These are phyloP conservation scores for Myotis daubentonii DNA, from an alignment of 2,797 vertebrate species.

Conservation along the genomic window DNA sequence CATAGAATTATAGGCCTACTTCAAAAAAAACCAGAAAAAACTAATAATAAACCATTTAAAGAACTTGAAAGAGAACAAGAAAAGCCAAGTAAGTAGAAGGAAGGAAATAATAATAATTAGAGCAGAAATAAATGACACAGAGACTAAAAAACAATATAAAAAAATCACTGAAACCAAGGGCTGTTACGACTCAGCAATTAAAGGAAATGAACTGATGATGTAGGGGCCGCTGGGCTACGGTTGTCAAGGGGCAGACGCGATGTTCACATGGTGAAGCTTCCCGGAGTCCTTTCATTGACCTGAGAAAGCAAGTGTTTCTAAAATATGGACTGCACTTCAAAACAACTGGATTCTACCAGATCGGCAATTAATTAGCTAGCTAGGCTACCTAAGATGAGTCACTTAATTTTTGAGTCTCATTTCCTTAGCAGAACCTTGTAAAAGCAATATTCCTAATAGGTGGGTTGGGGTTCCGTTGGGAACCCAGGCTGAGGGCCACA, in stretches of 20 bases:
- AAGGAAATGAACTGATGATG: background rate
- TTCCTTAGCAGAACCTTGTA: background rate
- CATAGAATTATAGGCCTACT: too few relatives aligned
- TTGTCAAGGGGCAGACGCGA: background rate
- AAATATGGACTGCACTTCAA: background rate
- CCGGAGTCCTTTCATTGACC: background rate
- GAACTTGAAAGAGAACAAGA: too few relatives aligned
- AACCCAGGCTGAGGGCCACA: background rate
- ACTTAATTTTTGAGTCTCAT: background rate
- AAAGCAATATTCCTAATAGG: background rate
- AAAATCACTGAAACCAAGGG: too few relatives aligned
- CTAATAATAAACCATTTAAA: too few relatives aligned
- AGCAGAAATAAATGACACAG: too few relatives aligned
- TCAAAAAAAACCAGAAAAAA: too few relatives aligned
- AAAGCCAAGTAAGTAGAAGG: too few relatives aligned
- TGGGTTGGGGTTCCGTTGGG: background rate
- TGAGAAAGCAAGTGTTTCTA: background rate
- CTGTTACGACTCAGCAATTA: background rate
- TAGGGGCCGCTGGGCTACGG: background rate
- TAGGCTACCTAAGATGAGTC: background rate
- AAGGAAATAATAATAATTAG: too few relatives aligned
- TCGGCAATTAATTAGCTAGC: background rate
- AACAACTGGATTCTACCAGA: background rate
- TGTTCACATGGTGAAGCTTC: background rate
- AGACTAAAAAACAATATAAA: too few relatives aligned